These are phyloP conservation scores for Sepioteuthis lessoniana DNA, from an alignment of 2,888 invertebrate genomes.

Conservation along the genomic window DNA sequence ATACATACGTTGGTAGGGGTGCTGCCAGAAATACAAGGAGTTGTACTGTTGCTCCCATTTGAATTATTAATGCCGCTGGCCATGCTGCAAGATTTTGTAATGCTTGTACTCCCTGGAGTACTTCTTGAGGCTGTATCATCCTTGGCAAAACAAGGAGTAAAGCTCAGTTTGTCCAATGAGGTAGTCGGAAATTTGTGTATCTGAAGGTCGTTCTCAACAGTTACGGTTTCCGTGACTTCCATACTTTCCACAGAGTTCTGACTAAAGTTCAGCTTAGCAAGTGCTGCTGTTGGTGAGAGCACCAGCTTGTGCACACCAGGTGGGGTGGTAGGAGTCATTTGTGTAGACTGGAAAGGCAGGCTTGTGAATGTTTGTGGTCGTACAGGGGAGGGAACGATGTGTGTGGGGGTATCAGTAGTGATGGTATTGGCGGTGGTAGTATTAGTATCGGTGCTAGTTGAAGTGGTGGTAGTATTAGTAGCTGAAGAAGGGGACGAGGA, in stretches of 20 bases:
- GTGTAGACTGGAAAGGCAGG: conserved; percentile 50
- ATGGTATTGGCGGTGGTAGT: conserved; percentile 38
- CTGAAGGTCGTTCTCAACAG: conserved; percentile 54
- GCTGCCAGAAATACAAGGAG: conserved; percentile 50
- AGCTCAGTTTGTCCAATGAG: conserved; percentile 73
- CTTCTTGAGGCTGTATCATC: conserved; percentile 54
- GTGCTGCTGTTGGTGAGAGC: conserved; percentile 75
- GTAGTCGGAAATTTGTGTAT: conserved; percentile 70
- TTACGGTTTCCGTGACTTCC: conserved; percentile 53
- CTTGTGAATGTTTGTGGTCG: conserved; percentile 47
- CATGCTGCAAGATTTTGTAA: conserved; percentile 55
- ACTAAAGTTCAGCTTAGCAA: conserved; percentile 74
- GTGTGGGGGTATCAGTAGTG: background rate
- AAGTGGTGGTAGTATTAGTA: conserved; percentile 40
- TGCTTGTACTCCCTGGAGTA: conserved; percentile 51
- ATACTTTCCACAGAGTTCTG: conserved; percentile 53
- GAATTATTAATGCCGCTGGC: conserved; percentile 57
- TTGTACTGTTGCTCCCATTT: conserved; percentile 51
- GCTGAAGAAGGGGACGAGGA: background rate
- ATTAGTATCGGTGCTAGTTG: background rate
- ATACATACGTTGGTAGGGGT: conserved; percentile 48
- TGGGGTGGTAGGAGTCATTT: conserved; percentile 24
- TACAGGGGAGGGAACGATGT: background rate
- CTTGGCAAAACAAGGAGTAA: conserved; percentile 72
- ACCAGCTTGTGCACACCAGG: conserved; percentile 52